Base-by-base conservation (phyloP, 2,113 vertebrate species). In the Oenanthe melanoleuca region DNA sequence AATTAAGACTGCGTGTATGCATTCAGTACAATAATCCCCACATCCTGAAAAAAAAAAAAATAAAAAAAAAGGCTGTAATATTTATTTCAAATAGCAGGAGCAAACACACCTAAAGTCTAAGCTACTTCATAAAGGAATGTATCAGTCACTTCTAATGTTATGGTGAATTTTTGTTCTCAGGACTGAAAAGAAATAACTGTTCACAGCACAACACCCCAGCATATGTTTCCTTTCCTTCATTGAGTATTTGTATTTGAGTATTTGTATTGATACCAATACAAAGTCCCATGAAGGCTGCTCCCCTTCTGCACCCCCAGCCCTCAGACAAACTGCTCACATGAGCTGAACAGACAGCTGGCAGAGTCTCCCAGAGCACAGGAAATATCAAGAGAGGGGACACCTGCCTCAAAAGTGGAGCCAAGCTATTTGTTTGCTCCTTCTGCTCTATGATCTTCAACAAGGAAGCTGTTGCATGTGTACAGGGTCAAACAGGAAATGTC, bases 401-500 rank as follows among this genome's bases (percentile, higher is more conserved):
- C 93, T 97, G 96, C 96, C 93, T 89, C 93, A 94, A 95, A 93
- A 96, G 38, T 45, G 47, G 60, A 96, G 93, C 96, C 96, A 96
- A 96, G 90, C 90, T 87, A 92, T 90, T 95, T 97, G 93, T 96
- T 97, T 95, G 92, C 92, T 96, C 75, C 92, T 95, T 92, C 77
- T 96, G 82, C 75, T 88, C 80, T 96, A 71, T 95, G 94, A 97
- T 96, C 92, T 93, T 88, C 40, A 2, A 86, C 72, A 49, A 92
- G 94, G 95, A 96, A 92, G 88, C 93, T 90, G 88, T 57, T 92
- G 93, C 95, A 92, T 95, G 82, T 86, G 64, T 80, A 78, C 88
- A 88, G 80, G 86, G 92, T 96, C 90, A 95, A 96, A 96, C 95
- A 95, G 95, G 94, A 97, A 95, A 97, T 84, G 86, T 96, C 92